Conservation (phyloP, 2,888 invertebrate genomes). For the Tenthredo distinguenda region DNA sequence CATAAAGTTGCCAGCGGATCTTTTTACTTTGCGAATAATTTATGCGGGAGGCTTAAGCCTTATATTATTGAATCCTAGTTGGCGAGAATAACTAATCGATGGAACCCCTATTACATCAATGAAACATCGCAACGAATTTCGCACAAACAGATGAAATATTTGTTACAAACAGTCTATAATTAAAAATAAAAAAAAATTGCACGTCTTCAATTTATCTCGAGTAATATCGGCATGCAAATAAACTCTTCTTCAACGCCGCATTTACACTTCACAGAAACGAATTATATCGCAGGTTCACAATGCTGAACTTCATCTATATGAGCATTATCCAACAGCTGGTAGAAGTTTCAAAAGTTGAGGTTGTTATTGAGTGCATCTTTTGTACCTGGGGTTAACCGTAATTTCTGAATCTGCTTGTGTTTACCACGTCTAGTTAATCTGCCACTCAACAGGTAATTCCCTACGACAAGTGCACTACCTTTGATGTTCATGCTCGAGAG, state of each 20-base stretch:
- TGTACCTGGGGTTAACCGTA: neutral
- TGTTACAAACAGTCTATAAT: neutral
- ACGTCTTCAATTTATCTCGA: neutral
- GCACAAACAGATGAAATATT: neutral
- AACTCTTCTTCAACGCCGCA: neutral
- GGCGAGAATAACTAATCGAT: neutral
- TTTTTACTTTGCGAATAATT: neutral
- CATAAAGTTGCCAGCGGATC: neutral
- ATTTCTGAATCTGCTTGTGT: conserved; percentile 4
- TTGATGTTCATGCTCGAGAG: neutral
- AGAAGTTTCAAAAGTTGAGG: neutral
- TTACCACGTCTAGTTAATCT: neutral
- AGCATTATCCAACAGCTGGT: neutral
- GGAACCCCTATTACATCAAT: neutral
- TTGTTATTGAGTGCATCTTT: conserved; percentile 5
- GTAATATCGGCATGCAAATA: neutral
- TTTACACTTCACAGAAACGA: neutral
- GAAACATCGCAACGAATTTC: neutral
- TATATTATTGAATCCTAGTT: conserved; percentile 10
- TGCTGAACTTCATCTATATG: neutral
- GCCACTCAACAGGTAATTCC: conserved; percentile 27
- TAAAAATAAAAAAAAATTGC: neutral
- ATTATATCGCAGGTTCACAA: conserved; percentile 3
- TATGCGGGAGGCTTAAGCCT: neutral
- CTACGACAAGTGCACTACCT: conserved; percentile 8